Base-by-base conservation (phyloP, 2,113 vertebrate genomes). In the Apaloderma vittatum region DNA sequence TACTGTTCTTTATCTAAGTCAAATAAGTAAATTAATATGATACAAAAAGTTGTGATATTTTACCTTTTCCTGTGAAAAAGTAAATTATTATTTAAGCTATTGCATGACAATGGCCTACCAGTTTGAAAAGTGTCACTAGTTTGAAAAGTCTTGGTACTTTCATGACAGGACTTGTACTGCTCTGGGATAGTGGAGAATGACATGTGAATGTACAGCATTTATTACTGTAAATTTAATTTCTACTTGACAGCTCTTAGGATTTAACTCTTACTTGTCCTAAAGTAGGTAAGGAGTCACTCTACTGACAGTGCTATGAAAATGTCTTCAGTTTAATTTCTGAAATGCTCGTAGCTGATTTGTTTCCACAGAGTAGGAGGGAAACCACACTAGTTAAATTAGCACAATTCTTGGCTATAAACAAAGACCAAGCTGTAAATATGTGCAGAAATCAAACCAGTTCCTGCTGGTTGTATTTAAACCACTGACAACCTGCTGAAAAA, bases 111-210 rank as follows among this genome's bases (percentile, higher is more conserved):
- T 68, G 18, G 8, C 17, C 10, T 43, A 40, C 4, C 16, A 68
- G 21, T 58, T 62, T 71, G 27, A 73, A 61, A 94, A 46, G 24
- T 18, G 55, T 49, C 54, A 26, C 8, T 45, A 51, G 8, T 77
- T 88, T 7, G 5, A 40, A 36, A 93, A 76, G 40, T 40, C 17
- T 84, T 65, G 24, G 8, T 14, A 32, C 23, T 63, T 79, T 67
- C 12, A 40, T 0, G 0, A 14, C 20, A 85, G 9, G 9, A 24
- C 32, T 83, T 40, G 57, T 48, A 29, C 1, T 2, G 7, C 7
- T 58, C 19, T 3, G 23, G 14, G 6, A 16, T 76, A 27, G 26
- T 48, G 9, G 9, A 26, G 17, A 7, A 19, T 58, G 57, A 10
- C 19, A 18, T 27, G 9, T 55, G 23, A 49, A 61, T 24, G 12